Evolutionary conservation across 2,113 vertebrate species (phyloP).

Genomic region (Rhadina sibilatrix): DNA sequence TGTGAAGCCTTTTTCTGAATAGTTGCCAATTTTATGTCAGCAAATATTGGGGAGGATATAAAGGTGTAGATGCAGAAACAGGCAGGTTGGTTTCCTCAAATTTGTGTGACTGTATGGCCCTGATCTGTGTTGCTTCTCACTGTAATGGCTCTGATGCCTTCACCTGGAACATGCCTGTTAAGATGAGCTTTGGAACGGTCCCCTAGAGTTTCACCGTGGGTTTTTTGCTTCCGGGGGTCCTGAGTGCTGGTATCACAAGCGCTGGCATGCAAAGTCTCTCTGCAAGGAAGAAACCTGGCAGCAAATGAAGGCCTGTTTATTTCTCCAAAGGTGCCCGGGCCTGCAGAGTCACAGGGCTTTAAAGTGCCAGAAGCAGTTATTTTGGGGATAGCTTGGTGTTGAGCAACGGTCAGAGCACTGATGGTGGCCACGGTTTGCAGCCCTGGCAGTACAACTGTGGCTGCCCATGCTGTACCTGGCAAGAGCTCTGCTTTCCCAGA

Average conservation of each 20-base stretch:
- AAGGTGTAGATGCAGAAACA: background rate
- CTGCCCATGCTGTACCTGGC: background rate
- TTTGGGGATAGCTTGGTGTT: background rate
- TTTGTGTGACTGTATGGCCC: background rate
- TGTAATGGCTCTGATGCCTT: background rate
- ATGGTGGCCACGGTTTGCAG: fast-evolving
- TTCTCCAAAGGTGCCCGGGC: background rate
- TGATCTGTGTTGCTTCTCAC: background rate
- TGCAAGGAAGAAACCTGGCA: background rate
- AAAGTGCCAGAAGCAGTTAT: background rate
- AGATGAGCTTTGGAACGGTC: background rate
- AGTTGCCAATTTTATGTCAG: background rate
- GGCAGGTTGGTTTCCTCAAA: background rate
- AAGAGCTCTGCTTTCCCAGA: background rate
- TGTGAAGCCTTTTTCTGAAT: background rate
- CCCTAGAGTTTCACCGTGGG: background rate
- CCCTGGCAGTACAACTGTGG: background rate
- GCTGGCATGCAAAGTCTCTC: background rate
- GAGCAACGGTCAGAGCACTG: fast-evolving
- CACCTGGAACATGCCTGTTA: background rate
- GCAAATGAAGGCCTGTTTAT: background rate
- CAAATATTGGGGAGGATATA: background rate
- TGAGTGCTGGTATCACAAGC: background rate
- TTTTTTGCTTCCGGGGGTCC: background rate
- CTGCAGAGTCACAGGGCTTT: background rate